A percentile compares a stretch with the other conserved stretches of the same genome.
Conservation (phyloP, 2,797 vertebrate species). For the Characodon lateralis region DNA sequence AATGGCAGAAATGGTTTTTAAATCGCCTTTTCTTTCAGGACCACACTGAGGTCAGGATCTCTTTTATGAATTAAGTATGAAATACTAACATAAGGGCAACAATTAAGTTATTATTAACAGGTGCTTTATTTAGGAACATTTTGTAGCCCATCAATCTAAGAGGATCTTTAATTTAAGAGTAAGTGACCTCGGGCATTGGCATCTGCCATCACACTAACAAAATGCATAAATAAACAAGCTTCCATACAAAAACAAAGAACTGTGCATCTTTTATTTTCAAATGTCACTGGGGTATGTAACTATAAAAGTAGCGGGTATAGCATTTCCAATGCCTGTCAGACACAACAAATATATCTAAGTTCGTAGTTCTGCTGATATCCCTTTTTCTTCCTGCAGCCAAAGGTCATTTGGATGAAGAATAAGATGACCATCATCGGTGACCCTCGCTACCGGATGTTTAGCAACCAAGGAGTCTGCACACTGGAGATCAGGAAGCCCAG, state of each 20-base stretch:
- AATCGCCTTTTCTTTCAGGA: neutral
- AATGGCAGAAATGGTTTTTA: neutral
- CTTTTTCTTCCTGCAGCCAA: constrained; percentile 81
- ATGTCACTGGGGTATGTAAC: neutral
- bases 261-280: neutral
- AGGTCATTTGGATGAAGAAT: constrained; percentile 99
- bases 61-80: neutral
- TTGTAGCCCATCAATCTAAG: neutral
- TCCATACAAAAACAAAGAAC: neutral
- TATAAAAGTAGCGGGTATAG: neutral
- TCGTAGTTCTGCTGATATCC: constrained; percentile 6
- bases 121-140: neutral
- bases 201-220: too few species aligned
- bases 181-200: too few species aligned
- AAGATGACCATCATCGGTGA: constrained; percentile 91
- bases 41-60: neutral
- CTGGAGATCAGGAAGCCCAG: constrained; percentile 97
- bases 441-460: constrained; percentile 96
- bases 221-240: too few species aligned
- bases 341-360: neutral
- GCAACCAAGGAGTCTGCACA: constrained; percentile 96
- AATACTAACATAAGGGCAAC: neutral
- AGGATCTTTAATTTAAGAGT: neutral
- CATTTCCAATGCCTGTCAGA: neutral
- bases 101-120: neutral